Evolutionary conservation across 2,797 vertebrate genomes (phyloP).

Genomic region (Chloroceryle inda): DNA sequence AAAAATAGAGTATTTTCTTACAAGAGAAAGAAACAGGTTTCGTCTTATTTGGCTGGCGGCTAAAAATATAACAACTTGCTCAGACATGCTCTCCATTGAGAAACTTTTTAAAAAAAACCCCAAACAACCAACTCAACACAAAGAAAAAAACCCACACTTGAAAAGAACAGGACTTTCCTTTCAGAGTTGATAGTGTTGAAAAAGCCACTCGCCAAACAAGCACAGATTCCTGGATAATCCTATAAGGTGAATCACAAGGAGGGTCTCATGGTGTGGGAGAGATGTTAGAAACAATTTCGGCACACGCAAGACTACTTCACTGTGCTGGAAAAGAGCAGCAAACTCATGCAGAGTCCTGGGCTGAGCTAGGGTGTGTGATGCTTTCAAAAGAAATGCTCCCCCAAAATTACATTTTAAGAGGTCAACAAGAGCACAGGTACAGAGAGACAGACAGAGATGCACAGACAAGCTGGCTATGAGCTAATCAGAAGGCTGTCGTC

Average conservation of each 20-base stretch:
- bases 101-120: neutral
- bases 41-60: slow-evolving; percentile 3
- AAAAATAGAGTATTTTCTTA: slow-evolving; percentile 6
- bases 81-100: neutral
- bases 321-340: neutral
- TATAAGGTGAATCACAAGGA: neutral
- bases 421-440: neutral
- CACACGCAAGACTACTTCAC: neutral
- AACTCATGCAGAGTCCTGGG: neutral
- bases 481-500: neutral
- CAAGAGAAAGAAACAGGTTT: neutral
- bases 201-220: slow-evolving; percentile 6
- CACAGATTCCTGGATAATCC: slow-evolving; percentile 10
- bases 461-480: no score
- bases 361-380: neutral
- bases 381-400: neutral
- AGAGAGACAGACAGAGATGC: neutral
- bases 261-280: neutral
- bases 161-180: slow-evolving; percentile 15
- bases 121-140: neutral
- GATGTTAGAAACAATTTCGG: neutral
- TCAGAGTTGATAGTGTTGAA: neutral
- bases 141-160: neutral
- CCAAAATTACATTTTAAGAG: neutral
- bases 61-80: slow-evolving; percentile 13